Conservation (phyloP, 2,797 vertebrate species). For the Clamator glandarius region DNA sequence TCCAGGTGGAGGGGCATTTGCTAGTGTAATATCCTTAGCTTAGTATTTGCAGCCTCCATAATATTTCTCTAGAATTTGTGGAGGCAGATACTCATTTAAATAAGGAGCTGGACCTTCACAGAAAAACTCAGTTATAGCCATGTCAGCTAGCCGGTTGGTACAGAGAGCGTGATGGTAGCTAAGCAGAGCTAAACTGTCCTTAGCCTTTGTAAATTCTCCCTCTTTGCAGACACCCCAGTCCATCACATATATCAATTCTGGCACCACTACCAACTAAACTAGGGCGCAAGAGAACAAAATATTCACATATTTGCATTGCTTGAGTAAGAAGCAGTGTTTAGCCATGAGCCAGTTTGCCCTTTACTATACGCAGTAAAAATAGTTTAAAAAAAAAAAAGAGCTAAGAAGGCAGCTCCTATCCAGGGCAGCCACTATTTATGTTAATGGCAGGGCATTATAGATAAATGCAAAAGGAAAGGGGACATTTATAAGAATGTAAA, state of each 20-base stretch:
- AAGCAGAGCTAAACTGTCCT: background rate
- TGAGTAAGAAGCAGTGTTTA: background rate
- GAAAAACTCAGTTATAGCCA: background rate
- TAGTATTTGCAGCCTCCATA: background rate
- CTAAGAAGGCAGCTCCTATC: background rate
- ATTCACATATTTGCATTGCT: accelerated
- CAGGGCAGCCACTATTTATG: background rate
- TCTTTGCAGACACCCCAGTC: background rate
- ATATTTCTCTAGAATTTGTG: background rate
- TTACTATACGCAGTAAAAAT: background rate
- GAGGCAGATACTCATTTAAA: background rate
- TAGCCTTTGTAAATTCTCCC: background rate
- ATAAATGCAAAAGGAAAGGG: background rate
- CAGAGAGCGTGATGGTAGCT: background rate
- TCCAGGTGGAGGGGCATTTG: background rate
- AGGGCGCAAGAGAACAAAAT: background rate
- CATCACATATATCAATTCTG: background rate
- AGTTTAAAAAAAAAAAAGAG: background rate
- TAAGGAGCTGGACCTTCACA: background rate
- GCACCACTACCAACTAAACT: background rate
- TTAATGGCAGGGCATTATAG: background rate
- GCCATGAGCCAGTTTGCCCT: background rate
- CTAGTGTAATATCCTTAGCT: background rate
- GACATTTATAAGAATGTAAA: background rate
- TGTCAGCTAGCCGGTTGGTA: background rate